Evolutionary conservation across 2,888 invertebrate species (phyloP).

Genomic region (Didymodactylos carnosus): DNA sequence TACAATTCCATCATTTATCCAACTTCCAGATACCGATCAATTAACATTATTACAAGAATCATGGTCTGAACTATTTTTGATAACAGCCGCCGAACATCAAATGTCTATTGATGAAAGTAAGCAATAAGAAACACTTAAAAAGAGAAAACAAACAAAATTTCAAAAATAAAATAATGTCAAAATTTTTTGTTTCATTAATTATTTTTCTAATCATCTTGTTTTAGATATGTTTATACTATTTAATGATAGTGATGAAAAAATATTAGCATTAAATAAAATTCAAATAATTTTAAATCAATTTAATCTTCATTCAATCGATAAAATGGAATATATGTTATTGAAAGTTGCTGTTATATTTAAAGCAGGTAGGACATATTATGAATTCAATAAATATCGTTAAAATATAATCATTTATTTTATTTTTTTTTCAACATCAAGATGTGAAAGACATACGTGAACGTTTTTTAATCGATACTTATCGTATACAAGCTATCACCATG

Average conservation of each 20-base stretch:
- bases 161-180: too few relatives aligned
- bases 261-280: too few relatives aligned
- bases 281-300: not conserved
- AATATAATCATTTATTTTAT: too few relatives aligned
- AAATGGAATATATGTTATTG: not conserved
- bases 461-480: not conserved
- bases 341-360: not conserved
- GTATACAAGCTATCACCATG: not conserved
- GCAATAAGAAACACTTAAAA: too few relatives aligned
- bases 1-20: not conserved
- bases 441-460: not conserved
- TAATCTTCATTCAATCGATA: not conserved
- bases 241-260: not conserved
- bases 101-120: not conserved
- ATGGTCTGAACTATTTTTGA: not conserved
- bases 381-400: not conserved
- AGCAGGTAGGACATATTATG: not conserved
- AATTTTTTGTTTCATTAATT: not conserved
- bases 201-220: not conserved
- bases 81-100: not conserved
- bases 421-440: not conserved
- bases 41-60: not conserved
- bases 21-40: not conserved
- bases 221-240: not conserved
- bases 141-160: too few relatives aligned